Evolutionary conservation across 2,113 vertebrate genomes (phyloP).

Genomic region (Fulica atra): DNA sequence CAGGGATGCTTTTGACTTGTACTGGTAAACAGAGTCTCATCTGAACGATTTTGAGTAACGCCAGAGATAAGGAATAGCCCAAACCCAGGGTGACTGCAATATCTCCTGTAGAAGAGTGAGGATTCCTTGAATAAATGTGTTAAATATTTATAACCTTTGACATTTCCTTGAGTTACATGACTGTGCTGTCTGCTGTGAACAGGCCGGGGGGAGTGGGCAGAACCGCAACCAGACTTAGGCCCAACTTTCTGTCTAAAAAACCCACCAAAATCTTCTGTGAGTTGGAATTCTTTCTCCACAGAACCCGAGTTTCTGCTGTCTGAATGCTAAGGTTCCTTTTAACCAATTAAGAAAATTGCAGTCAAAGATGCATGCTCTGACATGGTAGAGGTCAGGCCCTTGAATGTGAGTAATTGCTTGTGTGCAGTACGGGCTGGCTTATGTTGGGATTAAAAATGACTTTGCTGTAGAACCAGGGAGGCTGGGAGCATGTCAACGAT

Average conservation of each 20-base stretch:
- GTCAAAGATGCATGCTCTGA: neutral
- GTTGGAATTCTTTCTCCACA: neutral
- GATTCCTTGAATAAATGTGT: neutral
- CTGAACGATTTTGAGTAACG: neutral
- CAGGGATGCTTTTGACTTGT: neutral
- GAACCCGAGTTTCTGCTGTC: neutral
- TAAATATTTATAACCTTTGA: neutral
- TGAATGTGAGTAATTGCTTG: neutral
- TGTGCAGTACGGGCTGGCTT: neutral
- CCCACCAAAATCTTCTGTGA: fast-evolving
- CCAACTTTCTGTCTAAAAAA: neutral
- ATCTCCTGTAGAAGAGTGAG: neutral
- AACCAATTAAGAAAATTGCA: neutral
- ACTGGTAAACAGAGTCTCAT: neutral
- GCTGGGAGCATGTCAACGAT: fast-evolving
- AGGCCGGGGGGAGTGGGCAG: neutral
- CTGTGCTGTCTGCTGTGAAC: neutral
- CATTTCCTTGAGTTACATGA: neutral
- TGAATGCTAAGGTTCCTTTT: neutral
- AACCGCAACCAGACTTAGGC: neutral
- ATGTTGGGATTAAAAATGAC: neutral
- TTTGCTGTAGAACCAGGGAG: neutral
- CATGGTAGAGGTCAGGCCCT: neutral
- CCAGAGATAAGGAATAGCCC: neutral
- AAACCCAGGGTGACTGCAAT: neutral